Conservation (phyloP, 2,113 vertebrate species). For the Hemiscyllium ocellatum region DNA sequence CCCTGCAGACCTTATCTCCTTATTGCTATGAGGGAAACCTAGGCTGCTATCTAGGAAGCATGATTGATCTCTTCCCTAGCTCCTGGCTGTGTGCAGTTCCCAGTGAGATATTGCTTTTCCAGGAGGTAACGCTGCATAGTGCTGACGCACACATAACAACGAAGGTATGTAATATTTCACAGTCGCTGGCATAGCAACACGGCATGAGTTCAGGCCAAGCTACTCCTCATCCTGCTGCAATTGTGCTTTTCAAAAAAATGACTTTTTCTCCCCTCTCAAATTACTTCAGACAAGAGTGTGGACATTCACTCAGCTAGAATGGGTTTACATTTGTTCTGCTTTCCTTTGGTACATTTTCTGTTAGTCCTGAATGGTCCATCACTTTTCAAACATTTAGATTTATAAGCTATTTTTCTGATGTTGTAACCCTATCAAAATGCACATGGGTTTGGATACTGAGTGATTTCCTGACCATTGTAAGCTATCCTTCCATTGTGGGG, state of each 20-base stretch:
- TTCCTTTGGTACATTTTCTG: neutral
- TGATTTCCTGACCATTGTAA: neutral
- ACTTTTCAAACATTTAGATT: neutral
- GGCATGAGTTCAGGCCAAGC: neutral
- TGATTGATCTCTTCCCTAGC: neutral
- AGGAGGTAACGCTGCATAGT: neutral
- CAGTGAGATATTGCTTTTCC: neutral
- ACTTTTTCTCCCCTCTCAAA: neutral
- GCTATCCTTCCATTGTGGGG: neutral
- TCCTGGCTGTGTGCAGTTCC: neutral
- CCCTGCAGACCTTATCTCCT: neutral
- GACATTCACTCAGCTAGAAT: neutral
- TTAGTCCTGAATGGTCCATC: neutral
- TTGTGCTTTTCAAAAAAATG: neutral
- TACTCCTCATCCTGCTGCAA: neutral
- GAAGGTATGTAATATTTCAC: neutral
- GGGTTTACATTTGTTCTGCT: neutral
- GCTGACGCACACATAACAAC: neutral
- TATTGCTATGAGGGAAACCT: neutral
- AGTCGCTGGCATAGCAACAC: neutral
- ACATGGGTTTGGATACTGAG: neutral
- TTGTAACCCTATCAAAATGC: neutral
- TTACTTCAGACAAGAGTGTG: neutral
- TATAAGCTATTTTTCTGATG: neutral
- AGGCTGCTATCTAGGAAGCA: neutral